Conservation (phyloP, 2,113 vertebrate genomes). For the Sitta europaea region DNA sequence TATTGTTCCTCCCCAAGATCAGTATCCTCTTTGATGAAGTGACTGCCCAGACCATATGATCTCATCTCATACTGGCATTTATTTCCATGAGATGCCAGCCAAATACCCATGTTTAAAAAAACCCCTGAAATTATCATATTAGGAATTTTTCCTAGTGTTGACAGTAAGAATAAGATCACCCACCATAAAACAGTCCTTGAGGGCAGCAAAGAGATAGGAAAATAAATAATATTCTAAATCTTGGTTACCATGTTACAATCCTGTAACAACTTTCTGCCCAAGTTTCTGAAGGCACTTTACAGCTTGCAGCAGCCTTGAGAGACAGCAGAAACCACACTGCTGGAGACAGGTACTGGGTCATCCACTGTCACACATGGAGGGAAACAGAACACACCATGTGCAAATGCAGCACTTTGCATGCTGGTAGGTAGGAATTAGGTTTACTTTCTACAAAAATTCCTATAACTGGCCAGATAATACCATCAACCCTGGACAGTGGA, state of each 20-base stretch:
- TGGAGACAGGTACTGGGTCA: background rate
- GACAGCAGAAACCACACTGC: background rate
- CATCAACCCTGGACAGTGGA: background rate
- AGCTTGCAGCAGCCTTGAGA: background rate
- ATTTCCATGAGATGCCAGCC: background rate
- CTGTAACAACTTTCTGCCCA: background rate
- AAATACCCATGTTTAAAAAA: background rate
- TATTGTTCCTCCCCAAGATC: background rate
- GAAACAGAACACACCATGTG: background rate
- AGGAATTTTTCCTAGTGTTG: background rate
- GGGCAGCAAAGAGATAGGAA: background rate
- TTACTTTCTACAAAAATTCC: background rate
- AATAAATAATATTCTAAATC: background rate
- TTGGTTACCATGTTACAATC: background rate
- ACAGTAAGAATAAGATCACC: background rate
- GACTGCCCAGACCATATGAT: background rate
- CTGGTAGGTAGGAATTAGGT: background rate
- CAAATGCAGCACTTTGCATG: background rate
- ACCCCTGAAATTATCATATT: background rate
- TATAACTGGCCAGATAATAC: background rate
- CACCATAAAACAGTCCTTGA: background rate
- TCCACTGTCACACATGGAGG: fast-evolving
- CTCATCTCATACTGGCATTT: background rate
- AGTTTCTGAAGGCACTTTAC: background rate
- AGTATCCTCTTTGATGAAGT: background rate